These are phyloP conservation scores for Andricus curvator DNA, from an alignment of 2,888 invertebrate species.

Conservation along the genomic window DNA sequence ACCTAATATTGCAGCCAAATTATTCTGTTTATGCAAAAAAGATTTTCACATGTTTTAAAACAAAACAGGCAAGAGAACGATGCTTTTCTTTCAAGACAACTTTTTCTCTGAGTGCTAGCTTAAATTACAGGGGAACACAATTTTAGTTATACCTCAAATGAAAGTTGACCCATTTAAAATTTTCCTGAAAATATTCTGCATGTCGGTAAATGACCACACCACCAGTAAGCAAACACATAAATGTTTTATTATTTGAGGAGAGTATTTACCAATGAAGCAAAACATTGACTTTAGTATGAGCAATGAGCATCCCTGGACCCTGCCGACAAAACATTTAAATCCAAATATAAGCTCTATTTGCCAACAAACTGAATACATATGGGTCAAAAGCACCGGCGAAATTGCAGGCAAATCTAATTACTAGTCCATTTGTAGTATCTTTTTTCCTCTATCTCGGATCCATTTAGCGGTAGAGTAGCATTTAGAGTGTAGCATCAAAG, in stretches of 20 bases:
- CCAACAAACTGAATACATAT: conserved; percentile 35
- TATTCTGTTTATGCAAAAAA: too few species aligned
- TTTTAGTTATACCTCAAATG: too few species aligned
- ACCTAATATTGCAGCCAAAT: too few species aligned
- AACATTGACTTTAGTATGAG: conserved; percentile 38
- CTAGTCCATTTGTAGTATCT: conserved; percentile 21
- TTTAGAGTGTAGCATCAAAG: too few species aligned
- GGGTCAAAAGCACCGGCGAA: conserved; percentile 32
- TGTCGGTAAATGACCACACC: neutral
- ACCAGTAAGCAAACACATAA: conserved; percentile 7
- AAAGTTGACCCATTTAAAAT: neutral
- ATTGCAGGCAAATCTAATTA: conserved; percentile 24
- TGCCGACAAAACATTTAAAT: conserved; percentile 30
- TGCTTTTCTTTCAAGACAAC: too few species aligned
- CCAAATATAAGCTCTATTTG: conserved; percentile 24
- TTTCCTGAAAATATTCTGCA: neutral
- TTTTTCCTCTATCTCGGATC: neutral
- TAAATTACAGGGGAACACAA: too few species aligned
- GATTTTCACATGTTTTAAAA: too few species aligned
- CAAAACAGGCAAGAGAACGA: too few species aligned
- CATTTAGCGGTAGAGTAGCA: neutral
- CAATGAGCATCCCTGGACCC: neutral
- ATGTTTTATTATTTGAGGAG: conserved; percentile 35
- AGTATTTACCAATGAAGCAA: conserved; percentile 24
- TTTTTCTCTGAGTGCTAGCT: too few species aligned